phyloP scores from a whole-genome alignment of 2,888 invertebrate species.

The Caenorhabditis becei region DNA sequence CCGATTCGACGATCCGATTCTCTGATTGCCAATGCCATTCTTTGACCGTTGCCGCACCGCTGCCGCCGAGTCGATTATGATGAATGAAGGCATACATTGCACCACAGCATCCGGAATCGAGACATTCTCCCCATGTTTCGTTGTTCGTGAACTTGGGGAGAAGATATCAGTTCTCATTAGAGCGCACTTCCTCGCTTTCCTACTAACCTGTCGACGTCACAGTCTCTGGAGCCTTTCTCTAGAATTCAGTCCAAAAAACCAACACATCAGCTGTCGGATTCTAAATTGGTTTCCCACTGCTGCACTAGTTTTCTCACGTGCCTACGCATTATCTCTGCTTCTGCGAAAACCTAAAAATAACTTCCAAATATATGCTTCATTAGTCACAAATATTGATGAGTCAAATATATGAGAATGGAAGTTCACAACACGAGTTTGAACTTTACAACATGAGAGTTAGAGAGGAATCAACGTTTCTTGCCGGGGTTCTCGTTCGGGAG shows the following conservation, averaged over 20 bases:
- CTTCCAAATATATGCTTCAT: constrained; percentile 49
- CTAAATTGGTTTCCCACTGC: neutral
- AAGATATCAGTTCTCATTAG: too few species aligned
- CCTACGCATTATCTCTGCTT: neutral
- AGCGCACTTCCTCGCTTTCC: too few species aligned
- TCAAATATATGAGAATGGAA: neutral
- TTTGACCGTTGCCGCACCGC: constrained; percentile 50
- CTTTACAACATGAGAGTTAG: neutral
- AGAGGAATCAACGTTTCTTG: constrained; percentile 11
- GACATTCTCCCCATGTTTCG: neutral
- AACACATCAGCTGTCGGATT: neutral
- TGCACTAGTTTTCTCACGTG: neutral
- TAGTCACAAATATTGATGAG: constrained; percentile 3
- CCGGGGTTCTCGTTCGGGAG: constrained; percentile 3
- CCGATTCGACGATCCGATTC: constrained; percentile 25
- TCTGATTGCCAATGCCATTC: constrained; percentile 37
- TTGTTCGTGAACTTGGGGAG: neutral
- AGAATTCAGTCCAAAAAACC: too few species aligned
- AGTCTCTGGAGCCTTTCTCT: too few species aligned
- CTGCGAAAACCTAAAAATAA: constrained; percentile 5
- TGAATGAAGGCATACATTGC: neutral
- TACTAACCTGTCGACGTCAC: too few species aligned
- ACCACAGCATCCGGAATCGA: neutral
- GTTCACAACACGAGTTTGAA: neutral
- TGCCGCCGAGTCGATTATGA: constrained; percentile 40